These are phyloP conservation scores for Meloidogyne chitwoodi DNA, from an alignment of 1,140 invertebrate species.

Conservation along the genomic window DNA sequence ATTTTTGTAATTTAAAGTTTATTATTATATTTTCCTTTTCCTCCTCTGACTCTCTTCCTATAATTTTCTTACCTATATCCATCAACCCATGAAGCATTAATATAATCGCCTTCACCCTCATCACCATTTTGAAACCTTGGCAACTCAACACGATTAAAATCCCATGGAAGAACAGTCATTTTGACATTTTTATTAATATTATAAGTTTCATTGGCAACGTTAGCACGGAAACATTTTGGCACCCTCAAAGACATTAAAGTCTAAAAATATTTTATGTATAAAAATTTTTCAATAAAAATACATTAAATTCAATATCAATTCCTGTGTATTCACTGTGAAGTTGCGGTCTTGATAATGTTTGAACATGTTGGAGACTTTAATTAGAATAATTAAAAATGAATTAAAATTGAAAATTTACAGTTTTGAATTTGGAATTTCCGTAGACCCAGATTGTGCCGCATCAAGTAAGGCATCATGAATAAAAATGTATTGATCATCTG, in stretches of 20 bases:
- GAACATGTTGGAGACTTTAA: slow-evolving; percentile 71
- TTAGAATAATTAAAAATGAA: not conserved
- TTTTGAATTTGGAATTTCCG: slow-evolving; percentile 84
- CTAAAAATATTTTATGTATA: slow-evolving; percentile 58
- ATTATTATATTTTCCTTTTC: too few species aligned
- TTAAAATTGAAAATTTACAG: slow-evolving; percentile 66
- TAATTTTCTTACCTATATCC: slow-evolving; percentile 63
- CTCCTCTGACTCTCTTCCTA: too few species aligned
- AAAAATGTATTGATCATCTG: slow-evolving; percentile 99
- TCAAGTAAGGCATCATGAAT: slow-evolving; percentile 94
- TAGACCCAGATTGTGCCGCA: slow-evolving; percentile 87
- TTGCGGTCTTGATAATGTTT: slow-evolving; percentile 75
- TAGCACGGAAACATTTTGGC: slow-evolving; percentile 83
- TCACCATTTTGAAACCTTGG: slow-evolving; percentile 66
- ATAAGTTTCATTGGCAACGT: slow-evolving; percentile 83
- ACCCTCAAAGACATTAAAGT: slow-evolving; percentile 89
- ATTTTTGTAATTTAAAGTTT: too few species aligned
- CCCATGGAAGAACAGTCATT: slow-evolving; percentile 91
- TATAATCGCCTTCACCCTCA: slow-evolving; percentile 91
- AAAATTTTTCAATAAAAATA: slow-evolving; percentile 45
- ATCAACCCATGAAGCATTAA: slow-evolving; percentile 97
- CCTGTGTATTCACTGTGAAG: slow-evolving; percentile 68
- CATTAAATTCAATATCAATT: slow-evolving; percentile 96
- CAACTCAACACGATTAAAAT: slow-evolving; percentile 86
- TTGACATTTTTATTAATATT: slow-evolving; percentile 98